Conservation (phyloP, 2,888 invertebrate genomes). For the Nomada fabriciana region DNA sequence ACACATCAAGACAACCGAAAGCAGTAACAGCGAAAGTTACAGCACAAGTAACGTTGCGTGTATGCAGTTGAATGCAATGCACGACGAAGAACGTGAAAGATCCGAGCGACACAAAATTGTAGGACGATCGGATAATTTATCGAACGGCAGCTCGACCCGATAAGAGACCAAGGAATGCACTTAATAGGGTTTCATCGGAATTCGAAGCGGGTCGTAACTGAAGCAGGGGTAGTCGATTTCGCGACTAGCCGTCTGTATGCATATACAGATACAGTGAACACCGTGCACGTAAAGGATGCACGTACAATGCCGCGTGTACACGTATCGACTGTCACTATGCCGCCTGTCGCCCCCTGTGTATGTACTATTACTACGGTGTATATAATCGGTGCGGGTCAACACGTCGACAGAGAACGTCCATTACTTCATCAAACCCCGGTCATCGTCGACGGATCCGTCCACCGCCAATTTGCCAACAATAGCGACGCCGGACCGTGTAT, state of each 20-base stretch:
- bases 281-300: conserved; percentile 37
- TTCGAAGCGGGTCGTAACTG: conserved; percentile 11
- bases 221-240: conserved; percentile 22
- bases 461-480: conserved; percentile 79
- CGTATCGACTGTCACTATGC: conserved; percentile 57
- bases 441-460: conserved; percentile 78
- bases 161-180: conserved; percentile 32
- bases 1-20: no score
- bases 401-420: conserved; percentile 83
- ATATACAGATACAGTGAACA: conserved; percentile 5
- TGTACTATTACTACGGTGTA: conserved; percentile 70
- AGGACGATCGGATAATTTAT: conserved; percentile 7
- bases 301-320: conserved; percentile 51
- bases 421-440: conserved; percentile 82
- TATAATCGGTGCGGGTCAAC: conserved; percentile 76
- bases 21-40: no score
- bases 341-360: conserved; percentile 50
- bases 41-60: no score
- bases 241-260: conserved; percentile 17
- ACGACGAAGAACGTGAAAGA: background rate
- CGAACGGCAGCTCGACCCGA: background rate
- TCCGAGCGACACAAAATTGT: background rate
- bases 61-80: no score
- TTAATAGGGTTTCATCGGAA: conserved; percentile 30
- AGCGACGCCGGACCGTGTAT: conserved; percentile 67